Percentiles rank a stretch among this genome's conserved stretches.
These are phyloP conservation scores for Etheostoma perlongum DNA, from an alignment of 2,797 vertebrate genomes.

Conservation along the genomic window DNA sequence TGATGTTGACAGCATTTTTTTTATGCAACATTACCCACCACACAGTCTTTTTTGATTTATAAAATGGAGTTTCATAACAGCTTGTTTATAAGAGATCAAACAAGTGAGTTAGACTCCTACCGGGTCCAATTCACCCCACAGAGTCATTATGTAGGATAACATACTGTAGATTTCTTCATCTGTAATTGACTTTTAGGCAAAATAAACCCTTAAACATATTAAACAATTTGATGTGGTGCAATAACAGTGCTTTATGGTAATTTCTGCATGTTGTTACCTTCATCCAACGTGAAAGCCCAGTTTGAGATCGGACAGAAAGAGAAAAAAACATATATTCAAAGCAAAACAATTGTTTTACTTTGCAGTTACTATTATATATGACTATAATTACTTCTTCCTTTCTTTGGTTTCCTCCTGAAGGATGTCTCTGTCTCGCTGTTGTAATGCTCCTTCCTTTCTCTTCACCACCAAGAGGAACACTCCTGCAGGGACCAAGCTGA, in stretches of 20 bases:
- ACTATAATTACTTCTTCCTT: slow-evolving; percentile 9
- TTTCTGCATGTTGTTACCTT: background rate
- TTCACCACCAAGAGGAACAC: slow-evolving; percentile 99
- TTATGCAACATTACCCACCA: background rate
- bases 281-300: background rate
- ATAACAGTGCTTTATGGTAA: background rate
- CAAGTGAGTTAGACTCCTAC: background rate
- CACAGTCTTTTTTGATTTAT: background rate
- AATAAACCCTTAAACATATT: background rate
- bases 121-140: background rate
- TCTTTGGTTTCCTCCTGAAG: slow-evolving; percentile 54
- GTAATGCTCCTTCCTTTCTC: slow-evolving; percentile 96
- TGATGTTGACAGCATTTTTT: background rate
- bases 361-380: background rate
- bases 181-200: background rate
- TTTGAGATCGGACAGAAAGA: background rate
- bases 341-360: background rate
- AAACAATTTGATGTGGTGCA: background rate
- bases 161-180: background rate
- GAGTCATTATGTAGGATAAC: background rate
- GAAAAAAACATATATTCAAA: background rate
- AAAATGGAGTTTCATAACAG: background rate
- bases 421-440: slow-evolving; percentile 94
- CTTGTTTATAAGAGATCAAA: background rate
- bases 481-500: slow-evolving; percentile 93